Evolutionary conservation across 2,113 vertebrate genomes (phyloP), one percentile per base, ranked within the genome.

Genomic region (Bostrychus sinensis): DNA sequence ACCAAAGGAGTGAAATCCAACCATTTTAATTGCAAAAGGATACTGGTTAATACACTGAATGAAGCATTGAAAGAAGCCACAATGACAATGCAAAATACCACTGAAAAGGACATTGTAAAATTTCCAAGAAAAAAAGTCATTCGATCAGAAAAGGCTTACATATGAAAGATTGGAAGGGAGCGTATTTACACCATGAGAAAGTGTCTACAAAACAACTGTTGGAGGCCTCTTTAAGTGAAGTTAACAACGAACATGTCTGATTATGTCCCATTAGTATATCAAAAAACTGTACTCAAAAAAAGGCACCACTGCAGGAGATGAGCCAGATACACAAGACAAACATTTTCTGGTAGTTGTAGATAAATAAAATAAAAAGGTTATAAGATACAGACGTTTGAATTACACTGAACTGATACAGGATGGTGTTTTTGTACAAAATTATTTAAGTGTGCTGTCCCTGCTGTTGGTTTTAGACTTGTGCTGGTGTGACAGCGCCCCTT

Each of bases 1-100:
- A 51, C 41, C 37, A 72, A 12, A 75, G 10, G 50, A 13, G 37
- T 82, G 78, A 82, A 88, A 82, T 88, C 80, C 78, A 78, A 83
- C 69, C 28, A 56, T 83, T 91, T 91, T 91, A 91, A 83, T 91
- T 89, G 88, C 71, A 89, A 91, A 89, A 89, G 78, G 82, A 85
- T 86, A 88, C 78, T 64, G 66, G 84, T 89, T 87, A 91, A 84
- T 88, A 92, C 88, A 91, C 23, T 88, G 88, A 89, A 88, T 87
- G 86, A 88, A 89, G 85, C 89, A 89, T 86, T 84, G 85, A 87
- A 88, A 91, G 87, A 90, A 91, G 87, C 88, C 87, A 91, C 91
- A 57, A 83, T 85, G 85, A 91, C 86, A 73, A 84, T 81, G 82
- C 88, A 89, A 88, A 90, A 80, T 81, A 88, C 85, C 86, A 89